A percentile compares a stretch with the other conserved stretches of the same genome.
phyloP scores from a whole-genome alignment of 2,797 vertebrate genomes.

The Florisuga fusca region DNA sequence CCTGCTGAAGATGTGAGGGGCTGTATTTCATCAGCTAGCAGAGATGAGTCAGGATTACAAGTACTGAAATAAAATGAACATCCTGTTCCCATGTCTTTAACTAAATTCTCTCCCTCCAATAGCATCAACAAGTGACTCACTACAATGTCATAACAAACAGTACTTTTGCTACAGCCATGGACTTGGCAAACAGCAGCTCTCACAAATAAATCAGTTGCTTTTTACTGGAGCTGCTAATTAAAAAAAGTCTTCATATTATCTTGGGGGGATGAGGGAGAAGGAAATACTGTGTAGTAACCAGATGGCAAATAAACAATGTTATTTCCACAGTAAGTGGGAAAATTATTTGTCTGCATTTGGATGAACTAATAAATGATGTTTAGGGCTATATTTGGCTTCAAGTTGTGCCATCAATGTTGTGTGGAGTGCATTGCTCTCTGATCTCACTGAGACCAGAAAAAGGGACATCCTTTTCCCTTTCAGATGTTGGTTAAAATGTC shows the following conservation, averaged over 20 bases:
- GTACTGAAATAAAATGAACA: conserved; percentile 63
- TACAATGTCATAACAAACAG: conserved; percentile 58
- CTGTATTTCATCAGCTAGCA: conserved; percentile 17
- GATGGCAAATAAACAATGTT: conserved; percentile 41
- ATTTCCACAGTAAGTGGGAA: conserved; percentile 34
- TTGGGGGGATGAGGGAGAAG: neutral
- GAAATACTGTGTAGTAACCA: neutral
- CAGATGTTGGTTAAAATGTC: neutral
- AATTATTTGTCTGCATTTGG: conserved; percentile 9
- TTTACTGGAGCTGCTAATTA: conserved; percentile 40
- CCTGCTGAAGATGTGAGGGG: neutral
- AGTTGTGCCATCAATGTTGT: neutral
- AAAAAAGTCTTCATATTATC: conserved; percentile 54
- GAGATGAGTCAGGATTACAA: conserved; percentile 45
- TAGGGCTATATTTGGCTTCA: neutral
- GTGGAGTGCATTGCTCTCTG: neutral
- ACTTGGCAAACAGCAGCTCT: conserved; percentile 27
- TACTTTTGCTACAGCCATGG: neutral
- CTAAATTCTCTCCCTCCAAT: conserved; percentile 46
- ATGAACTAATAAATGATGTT: neutral
- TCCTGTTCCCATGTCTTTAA: conserved; percentile 59
- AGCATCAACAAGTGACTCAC: conserved; percentile 65
- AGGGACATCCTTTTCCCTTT: neutral
- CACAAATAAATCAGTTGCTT: conserved; percentile 22
- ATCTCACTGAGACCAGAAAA: neutral